These are phyloP conservation scores for Holacanthus passer DNA, from an alignment of 2,113 vertebrate genomes.

Conservation along the genomic window DNA sequence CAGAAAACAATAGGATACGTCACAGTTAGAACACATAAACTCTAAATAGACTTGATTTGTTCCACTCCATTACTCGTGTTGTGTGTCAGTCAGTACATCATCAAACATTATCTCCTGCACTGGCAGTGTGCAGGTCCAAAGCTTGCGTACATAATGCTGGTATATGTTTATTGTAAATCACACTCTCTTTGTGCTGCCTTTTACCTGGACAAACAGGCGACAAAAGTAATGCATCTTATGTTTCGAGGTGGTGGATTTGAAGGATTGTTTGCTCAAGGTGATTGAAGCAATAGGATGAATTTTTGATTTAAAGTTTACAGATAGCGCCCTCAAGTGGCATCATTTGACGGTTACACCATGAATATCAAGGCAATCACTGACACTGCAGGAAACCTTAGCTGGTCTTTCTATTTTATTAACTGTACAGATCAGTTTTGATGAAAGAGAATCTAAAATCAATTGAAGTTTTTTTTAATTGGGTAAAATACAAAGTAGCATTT, in stretches of 20 bases:
- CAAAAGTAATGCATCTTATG: neutral
- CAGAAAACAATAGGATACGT: constrained; percentile 27
- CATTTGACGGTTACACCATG: constrained; percentile 24
- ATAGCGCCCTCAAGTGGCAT: constrained; percentile 57
- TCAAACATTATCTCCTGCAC: neutral
- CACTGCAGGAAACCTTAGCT: neutral
- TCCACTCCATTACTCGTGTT: neutral
- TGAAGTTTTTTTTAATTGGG: neutral
- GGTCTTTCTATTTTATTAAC: neutral
- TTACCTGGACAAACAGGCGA: neutral
- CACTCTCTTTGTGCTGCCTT: neutral
- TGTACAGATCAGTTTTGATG: neutral
- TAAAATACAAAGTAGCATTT: constrained; percentile 14
- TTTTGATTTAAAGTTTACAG: constrained; percentile 20
- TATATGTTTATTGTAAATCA: neutral
- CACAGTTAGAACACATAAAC: constrained; percentile 23
- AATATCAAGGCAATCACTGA: neutral
- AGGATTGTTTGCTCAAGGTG: neutral
- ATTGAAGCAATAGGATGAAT: neutral
- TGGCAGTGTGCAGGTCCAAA: neutral
- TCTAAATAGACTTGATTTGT: constrained; percentile 13
- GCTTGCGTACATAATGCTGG: neutral
- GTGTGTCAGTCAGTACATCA: neutral
- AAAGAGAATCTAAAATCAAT: neutral
- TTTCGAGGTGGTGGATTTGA: constrained; percentile 9